Evolutionary conservation across 2,888 invertebrate genomes (phyloP), one percentile per base, ranked within the genome.

Genomic region (Diarsia mendica): DNA sequence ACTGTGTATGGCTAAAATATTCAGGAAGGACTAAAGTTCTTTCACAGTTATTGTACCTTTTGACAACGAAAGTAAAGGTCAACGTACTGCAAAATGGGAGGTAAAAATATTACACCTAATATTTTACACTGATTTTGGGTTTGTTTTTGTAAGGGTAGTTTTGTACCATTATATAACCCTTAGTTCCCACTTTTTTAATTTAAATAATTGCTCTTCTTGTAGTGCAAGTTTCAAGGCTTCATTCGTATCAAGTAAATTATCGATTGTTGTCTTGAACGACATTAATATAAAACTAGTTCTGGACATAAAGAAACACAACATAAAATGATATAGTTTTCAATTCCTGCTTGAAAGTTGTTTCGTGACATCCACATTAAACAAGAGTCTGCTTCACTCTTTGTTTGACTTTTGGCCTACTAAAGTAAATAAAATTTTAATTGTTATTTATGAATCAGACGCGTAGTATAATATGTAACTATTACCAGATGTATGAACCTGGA

Each of bases 341-440:
- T 85, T 77, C 76, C 82, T 68, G 48, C 5, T 81, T 85, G 76
- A 85, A 82, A 82, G 82, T 81, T 81, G 85, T 80, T 84, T 55
- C 10, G 61, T 39, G 67, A 46, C 11, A 77, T 77, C 58, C 15
- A 39, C 20, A 67, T 55, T 23, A n/a, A 28, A 73, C 63, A 64
- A 55, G 28, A 28, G 64, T 71, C 15, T 13, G 49, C 23, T 48
- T 60, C 23, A 55, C 44, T 33, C n/a, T 4, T 20, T 23, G 20
- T 20, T 23, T 9, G 28, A 20, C 23, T 55, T 39, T 48, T 64
- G 48, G 20, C 23, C 10, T 71, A 48, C n/a, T 58, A 28, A 28
- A 28, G 8, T 6, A 10, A 3, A 44, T 44, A 8, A 44, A 15
- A 8, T n/a, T 15, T 1, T 44, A n/a, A 44, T 44, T 44, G 2